Base-by-base conservation (phyloP, 2,797 vertebrate species). In the Silurus aristotelis region DNA sequence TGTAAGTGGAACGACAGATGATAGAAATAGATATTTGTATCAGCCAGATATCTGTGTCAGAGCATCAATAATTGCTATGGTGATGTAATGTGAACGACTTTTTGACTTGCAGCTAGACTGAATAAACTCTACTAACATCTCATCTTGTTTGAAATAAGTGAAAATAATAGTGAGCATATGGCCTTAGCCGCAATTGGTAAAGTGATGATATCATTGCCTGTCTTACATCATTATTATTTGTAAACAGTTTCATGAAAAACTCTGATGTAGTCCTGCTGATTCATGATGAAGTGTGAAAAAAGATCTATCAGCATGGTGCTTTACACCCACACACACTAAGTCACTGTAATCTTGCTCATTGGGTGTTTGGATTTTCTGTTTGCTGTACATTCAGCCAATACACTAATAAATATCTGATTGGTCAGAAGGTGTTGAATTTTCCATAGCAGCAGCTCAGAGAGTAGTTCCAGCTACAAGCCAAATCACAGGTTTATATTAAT, bases 161-260 rank as follows among this genome's bases (percentile, higher is more conserved):
- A 48, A 80, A 46, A 63, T 22, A 64, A 38, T 48, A 48, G 60
- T 25, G 38, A 48, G 38, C 76, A 63, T 46, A 79, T 9, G 38
- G 60, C 12, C 77, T 48, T 64, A 64, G 77, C 63, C 38, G 0
- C 38, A 64, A 64, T 14, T 20, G 38, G 6, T 38, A 38, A 5
- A 58, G 25, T 58, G 27, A 76, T 63, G 31, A 64, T n/a, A 38
- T 63, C 58, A 79, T 79, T 19, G 19, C 8, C 17, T 78, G 75
- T 31, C 20, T 79, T 79, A 64, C 38, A 10, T 80, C 61, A 64
- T 79, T 13, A 63, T 80, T 80, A 80, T 80, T 66, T 80, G 78
- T 80, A 64, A 80, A 80, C 60, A 64, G 60, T 64, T 17, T 43
- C 38, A 52, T 17, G 61, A 80, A 52, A 78, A 61, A 13, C 56